Evolutionary conservation across 2,797 vertebrate genomes (phyloP), one percentile per base, ranked within the genome.

Genomic region (Schizopygopsis pylzovi): DNA sequence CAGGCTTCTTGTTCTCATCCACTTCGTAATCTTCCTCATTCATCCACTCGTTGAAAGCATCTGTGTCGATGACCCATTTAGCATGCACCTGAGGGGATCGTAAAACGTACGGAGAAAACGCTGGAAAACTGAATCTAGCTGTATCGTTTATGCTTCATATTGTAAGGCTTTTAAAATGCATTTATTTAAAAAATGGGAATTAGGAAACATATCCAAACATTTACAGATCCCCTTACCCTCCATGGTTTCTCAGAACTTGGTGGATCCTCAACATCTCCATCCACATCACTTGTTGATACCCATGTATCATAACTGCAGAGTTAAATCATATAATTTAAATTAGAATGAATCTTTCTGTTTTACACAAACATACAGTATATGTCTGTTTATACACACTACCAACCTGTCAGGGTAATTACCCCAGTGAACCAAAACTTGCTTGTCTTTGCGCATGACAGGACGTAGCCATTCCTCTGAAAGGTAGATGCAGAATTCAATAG

Each of bases 1-100:
- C 94, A 0, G 95, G 93, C 89, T 99, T 99, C 94, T 97, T 97
- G 92, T 95, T 97, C 88, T 99, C 98, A 20, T 99, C 98, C 37
- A 99, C 96, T 91, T 99, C 98, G 0, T 99, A 99, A 93, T 99
- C 98, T 87, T 99, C 98, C 81, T 99, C 98, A 10, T 98, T 99
- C 98, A 99, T 98, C 98, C 98, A 99, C 87, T 99, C 98, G 0
- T 99, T 99, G 92, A 97, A 99, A 67, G 97, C 80, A 8, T 98
- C 98, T 0, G 96, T 99, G 93, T 99, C 98, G 92, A 97, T 91
- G 89, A 99, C 96, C 98, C 98, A 99, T 91, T 97, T 98, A 77
- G 96, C 95, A 4, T 99, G 97, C 47, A 99, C 97, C 98, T 99
- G 85, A 25, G 72, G 71, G 43, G 52, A 41, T 5, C 18, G 9